Base-by-base conservation (phyloP, 2,888 invertebrate genomes). In the Tillus elongatus region DNA sequence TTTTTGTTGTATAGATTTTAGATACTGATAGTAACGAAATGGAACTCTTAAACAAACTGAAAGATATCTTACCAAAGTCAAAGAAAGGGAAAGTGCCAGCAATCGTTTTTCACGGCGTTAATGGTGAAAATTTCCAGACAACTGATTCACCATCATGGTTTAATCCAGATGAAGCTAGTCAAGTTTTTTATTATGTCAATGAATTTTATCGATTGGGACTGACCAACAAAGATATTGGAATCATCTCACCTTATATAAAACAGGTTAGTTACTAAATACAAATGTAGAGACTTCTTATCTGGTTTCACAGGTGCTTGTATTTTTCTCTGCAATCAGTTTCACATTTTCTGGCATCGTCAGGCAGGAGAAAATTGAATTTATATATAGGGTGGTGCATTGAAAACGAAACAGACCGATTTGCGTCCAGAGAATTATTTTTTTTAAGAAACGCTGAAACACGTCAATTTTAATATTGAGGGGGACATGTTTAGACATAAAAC, bases 231-330 rank as follows among this genome's bases (percentile, higher is more conserved):
- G 82, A 89, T 49, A 76, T 96, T 54, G 96, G 95, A 2, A 79
- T 96, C 38, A 86, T 96, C 42, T 85, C 93, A 9, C 95, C 95
- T 0, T 96, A 96, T 57, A 67, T 82, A 42, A 88, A 89, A 60
- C 96, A 96, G 76, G 90, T n/a, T n/a, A n/a, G n/a, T n/a, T n/a
- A n/a, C n/a, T n/a, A n/a, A n/a, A n/a, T n/a, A n/a, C n/a, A n/a
- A n/a, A n/a, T n/a, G n/a, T n/a, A n/a, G n/a, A n/a, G n/a, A n/a
- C n/a, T n/a, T n/a, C n/a, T n/a, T n/a, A n/a, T n/a, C n/a, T n/a
- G n/a, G n/a, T n/a, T n/a, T n/a, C n/a, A n/a, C n/a, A n/a, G n/a
- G n/a, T n/a, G n/a, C n/a, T n/a, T n/a, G n/a, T n/a, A n/a, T n/a
- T n/a, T n/a, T n/a, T n/a, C n/a, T n/a, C n/a, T n/a, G n/a, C n/a